Evolutionary conservation across 1,140 invertebrate species (phyloP).

Genomic region (Trichonephila clavata): DNA sequence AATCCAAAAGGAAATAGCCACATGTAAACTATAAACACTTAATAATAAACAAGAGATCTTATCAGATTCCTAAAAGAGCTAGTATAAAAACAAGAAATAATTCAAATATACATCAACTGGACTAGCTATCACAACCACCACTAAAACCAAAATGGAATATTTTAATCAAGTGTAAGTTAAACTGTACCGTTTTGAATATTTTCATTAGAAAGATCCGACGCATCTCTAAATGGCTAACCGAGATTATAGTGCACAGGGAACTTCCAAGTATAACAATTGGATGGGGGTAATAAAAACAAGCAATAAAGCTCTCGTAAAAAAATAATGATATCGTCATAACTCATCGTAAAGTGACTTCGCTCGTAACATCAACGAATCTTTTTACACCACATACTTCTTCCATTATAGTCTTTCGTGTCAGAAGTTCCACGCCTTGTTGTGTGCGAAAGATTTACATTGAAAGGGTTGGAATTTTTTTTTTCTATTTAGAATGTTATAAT

Average conservation of each 20-base stretch:
- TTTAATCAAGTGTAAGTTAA: not conserved
- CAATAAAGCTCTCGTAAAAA: slow-evolving; percentile 77
- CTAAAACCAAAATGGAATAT: not conserved
- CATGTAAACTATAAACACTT: no score
- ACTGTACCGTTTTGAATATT: slow-evolving; percentile 35
- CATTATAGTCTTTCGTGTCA: slow-evolving; percentile 65
- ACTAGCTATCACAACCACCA: not conserved
- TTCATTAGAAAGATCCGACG: slow-evolving; percentile 42
- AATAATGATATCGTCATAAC: slow-evolving; percentile 75
- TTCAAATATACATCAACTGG: no score
- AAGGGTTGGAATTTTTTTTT: slow-evolving; percentile 30
- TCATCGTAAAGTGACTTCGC: slow-evolving; percentile 73
- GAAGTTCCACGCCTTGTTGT: slow-evolving; percentile 57
- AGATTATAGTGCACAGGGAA: slow-evolving; percentile 68
- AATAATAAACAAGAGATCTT: no score
- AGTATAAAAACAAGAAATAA: no score
- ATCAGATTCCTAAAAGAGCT: no score
- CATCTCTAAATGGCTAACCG: slow-evolving; percentile 47
- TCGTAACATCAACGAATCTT: slow-evolving; percentile 72
- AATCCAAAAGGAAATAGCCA: no score
- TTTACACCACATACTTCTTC: slow-evolving; percentile 72
- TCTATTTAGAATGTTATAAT: not conserved
- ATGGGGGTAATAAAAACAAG: slow-evolving; percentile 73
- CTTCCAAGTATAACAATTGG: slow-evolving; percentile 74
- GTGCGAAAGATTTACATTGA: slow-evolving; percentile 28